Evolutionary conservation across 1,140 invertebrate genomes (phyloP), one percentile per base, ranked within the genome.

Genomic region (Drosophila cardini): DNA sequence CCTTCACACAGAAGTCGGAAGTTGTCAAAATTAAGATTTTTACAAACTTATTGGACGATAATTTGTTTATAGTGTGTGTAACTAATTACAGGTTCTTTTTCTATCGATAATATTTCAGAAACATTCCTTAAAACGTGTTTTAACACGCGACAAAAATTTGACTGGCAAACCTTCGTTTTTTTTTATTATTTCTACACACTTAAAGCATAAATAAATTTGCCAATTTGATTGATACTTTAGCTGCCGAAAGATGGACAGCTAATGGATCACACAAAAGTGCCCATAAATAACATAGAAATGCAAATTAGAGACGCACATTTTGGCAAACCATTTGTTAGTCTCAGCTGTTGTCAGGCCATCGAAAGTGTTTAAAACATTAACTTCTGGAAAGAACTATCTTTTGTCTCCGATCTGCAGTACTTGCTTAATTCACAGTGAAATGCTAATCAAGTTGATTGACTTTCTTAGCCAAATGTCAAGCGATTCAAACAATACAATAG

Each of bases 51-150:
- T 55, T 40, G 38, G 5, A 21, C 11, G 10, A 2, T 15, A n/a
- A n/a, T 8, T 32, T 50, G 21, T 30, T 30, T 13, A 15, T 2
- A 30, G 45, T 11, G 45, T 26, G 45, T 48, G 21, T 32, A 16
- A 15, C 21, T 64, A 43, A 18, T 26, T 43, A 43, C 32, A 13
- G 26, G 10, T 26, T 13, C 26, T 52, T 15, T 2, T n/a, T 8
- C 1, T 2, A 30, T 50, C 5, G 2, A 11, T 11, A 45, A 15
- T 56, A 72, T 36, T 45, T 62, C 46, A 30, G 3, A 58, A 46
- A 55, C 21, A 55, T 80, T 80, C 77, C 78, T 75, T 36, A 36
- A 80, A 80, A 36, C 42, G 3, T 16, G 52, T 21, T 64, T 57
- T 40, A 13, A 21, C 15, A 55, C 11, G 32, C 34, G 15, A 55